A percentile compares a stretch with the other conserved stretches of the same genome.
These are phyloP conservation scores for Aldrovandia affinis DNA, from an alignment of 2,797 vertebrate genomes.

Conservation along the genomic window DNA sequence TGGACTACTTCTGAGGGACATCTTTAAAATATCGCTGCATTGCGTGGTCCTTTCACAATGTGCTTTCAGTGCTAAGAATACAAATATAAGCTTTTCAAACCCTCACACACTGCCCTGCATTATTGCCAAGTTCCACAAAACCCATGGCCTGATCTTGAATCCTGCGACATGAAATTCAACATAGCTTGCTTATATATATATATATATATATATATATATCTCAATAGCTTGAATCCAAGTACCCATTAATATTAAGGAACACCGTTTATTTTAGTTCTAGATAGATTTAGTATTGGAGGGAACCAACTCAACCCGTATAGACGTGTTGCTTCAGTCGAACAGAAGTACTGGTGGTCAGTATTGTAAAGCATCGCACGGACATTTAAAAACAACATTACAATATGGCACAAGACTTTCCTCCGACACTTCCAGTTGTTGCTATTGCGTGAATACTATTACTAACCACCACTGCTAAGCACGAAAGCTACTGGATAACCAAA, in stretches of 20 bases:
- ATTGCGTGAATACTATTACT: not conserved
- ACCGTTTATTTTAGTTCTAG: not conserved
- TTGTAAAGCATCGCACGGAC: not conserved
- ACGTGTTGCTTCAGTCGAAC: not conserved
- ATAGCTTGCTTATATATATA: not conserved
- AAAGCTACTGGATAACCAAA: slow-evolving; percentile 24
- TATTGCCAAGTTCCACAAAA: slow-evolving; percentile 10
- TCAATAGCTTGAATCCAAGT: not conserved
- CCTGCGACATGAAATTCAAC: not conserved
- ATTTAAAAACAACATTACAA: slow-evolving; percentile 16
- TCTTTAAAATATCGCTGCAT: not conserved
- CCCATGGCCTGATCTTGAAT: not conserved
- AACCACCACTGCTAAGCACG: not conserved
- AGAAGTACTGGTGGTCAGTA: not conserved
- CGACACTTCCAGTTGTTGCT: not conserved
- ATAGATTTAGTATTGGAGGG: not conserved
- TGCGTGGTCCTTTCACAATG: slow-evolving; percentile 6
- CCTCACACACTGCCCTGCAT: not conserved
- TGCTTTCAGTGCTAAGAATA: slow-evolving; percentile 36
- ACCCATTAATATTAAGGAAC: slow-evolving; percentile 17
- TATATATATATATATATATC: not conserved
- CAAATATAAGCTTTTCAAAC: not conserved
- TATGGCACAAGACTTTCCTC: slow-evolving; percentile 23
- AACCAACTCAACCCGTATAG: not conserved
- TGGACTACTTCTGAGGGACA: not conserved